Base-by-base conservation (phyloP, 2,888 invertebrate species). In the Coenonympha arcania region DNA sequence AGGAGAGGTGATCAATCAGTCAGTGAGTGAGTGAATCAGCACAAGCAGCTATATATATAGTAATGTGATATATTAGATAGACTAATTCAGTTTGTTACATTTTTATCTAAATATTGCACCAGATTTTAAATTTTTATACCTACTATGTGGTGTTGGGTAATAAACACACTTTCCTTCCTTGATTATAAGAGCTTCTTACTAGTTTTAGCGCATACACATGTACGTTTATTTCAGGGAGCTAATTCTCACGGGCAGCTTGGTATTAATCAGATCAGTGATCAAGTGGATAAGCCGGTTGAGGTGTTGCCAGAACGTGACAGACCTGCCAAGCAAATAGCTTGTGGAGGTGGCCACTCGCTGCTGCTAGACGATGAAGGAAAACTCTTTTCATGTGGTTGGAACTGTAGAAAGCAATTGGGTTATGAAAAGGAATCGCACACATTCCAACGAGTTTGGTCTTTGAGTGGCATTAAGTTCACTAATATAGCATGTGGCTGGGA, bases 221-320 rank as follows among this genome's bases (percentile, higher is more conserved):
- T 8, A 16, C 9, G 4, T 24, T 33, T 24, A 9, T 78, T 80
- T 56, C 71, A 94, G 94, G 94, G 94, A 66, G 93, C 94, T 50
- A 95, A 95, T 79, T 93, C 93, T 56, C 92, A 93, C 70, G 93
- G 94, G 42, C 94, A 95, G 76, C 84, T 95, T 55, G 93, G 93
- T 56, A 86, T 92, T 65, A 92, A 91, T 54, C 70, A 80, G 54
- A 85, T 86, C 59, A 90, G 88, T 59, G 94, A 94, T 68, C 90
- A 92, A 78, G 88, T 90, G 56, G 76, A 88, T 59, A 77, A 79
- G 58, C 93, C 92, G 31, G 79, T 79, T 40, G 73, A 74, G 63
- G 74, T 88, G 1, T 52, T 55, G 30, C 63, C 80, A 66, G 69
- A 81, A 69, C 77, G 84, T 56, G 74, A 83, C 9, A 79, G 81